Evolutionary conservation across 2,888 invertebrate species (phyloP), one percentile per base, ranked within the genome.

Genomic region (Volucella inflata): DNA sequence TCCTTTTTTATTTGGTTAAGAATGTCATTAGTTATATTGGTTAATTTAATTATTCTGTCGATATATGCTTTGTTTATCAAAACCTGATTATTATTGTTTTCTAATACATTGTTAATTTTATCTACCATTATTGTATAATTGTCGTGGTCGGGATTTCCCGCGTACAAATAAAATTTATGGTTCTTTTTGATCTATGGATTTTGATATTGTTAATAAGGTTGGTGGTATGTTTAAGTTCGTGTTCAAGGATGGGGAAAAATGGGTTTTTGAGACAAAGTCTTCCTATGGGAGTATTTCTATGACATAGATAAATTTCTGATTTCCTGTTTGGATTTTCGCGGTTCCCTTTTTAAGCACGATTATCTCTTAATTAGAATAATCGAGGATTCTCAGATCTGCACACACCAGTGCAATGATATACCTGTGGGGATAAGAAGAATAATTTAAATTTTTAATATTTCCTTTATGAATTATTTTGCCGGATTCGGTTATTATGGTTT

Each of bases 1-100:
- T 67, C 67, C n/a, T 16, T 67, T 36, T 53, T 53, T 53, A 53
- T 48, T 48, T n/a, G 14, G n/a, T 55, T 57, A 36, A 38, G 10
- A n/a, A 36, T 55, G 1, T 10, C n/a, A 55, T 55, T 57, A 2
- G 55, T 57, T 30, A 38, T n/a, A 36, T 57, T 57, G 9, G 55
- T 57, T 16, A 57, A 6, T 36, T 11, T 12, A 57, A 36, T 57
- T 38, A 57, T 57, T 36, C 55, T 30, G n/a, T 57, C 8, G 11
- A 36, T 6, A 36, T 57, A 57, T 30, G n/a, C 12, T 38, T 57
- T 57, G 36, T 57, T 57, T 57, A 36, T 36, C 14, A 57, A 14
- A 16, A 57, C 36, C 36, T 57, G 55, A 10, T 57, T 30, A 10
- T 57, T 36, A 57, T 57, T 57, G 14, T 57, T 30, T n/a, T 38